phyloP scores from a whole-genome alignment of 37 sponge, comb jelly and placozoan species.

The Hormiphora californensis region DNA sequence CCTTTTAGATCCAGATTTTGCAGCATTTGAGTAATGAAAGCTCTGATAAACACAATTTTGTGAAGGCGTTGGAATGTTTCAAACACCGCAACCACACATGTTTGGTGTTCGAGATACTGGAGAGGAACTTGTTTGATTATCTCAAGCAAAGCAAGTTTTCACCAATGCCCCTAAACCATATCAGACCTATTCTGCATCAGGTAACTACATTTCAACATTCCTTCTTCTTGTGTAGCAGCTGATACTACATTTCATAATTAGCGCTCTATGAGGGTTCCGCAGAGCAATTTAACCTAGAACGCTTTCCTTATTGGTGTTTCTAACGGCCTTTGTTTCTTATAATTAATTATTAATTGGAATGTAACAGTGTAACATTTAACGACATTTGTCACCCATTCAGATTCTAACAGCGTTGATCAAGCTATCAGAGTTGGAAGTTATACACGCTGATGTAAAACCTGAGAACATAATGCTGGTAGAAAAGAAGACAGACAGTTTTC shows the following conservation, averaged over 20 bases:
- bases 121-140: slow-evolving; percentile 86
- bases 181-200: slow-evolving; percentile 89
- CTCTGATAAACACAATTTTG: slow-evolving; percentile 74
- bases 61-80: slow-evolving; percentile 83
- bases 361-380: neutral
- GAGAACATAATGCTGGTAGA: slow-evolving; percentile 98
- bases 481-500: slow-evolving; percentile 66
- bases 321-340: too few relatives aligned
- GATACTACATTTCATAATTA: too few relatives aligned
- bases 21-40: slow-evolving; percentile 59
- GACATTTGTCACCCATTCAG: slow-evolving; percentile 6
- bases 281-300: too few relatives aligned
- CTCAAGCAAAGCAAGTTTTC: slow-evolving; percentile 74
- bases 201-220: slow-evolving; percentile 16
- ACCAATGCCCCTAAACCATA: slow-evolving; percentile 77
- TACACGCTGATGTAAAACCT: slow-evolving; percentile 93
- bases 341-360: neutral
- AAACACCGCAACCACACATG: slow-evolving; percentile 81
- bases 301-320: too few relatives aligned
- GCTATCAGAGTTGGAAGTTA: slow-evolving; percentile 70
- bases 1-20: slow-evolving; percentile 61
- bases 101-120: slow-evolving; percentile 86
- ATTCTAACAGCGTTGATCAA: slow-evolving; percentile 72
- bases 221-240: too few relatives aligned
- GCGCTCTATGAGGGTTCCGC: too few relatives aligned